phyloP scores from a whole-genome alignment of 2,888 invertebrate genomes.

The Lithophane semibrunnea region DNA sequence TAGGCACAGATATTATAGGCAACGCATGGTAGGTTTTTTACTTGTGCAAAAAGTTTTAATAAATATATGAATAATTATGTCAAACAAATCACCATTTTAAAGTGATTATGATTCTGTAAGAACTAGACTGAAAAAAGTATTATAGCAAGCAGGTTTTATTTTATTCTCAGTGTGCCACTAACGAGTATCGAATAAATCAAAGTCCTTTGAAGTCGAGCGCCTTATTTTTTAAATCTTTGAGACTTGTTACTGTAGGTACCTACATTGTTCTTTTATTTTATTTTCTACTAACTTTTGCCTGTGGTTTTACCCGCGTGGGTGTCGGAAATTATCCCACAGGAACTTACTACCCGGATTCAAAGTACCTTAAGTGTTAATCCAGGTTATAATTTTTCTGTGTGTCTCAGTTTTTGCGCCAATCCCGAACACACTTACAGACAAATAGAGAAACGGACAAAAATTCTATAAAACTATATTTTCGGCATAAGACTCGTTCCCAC shows the following conservation, averaged over 20 bases:
- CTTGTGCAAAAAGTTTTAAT: too few species aligned
- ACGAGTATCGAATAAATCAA: conserved; percentile 38
- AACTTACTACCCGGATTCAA: not conserved
- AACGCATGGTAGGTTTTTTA: too few species aligned
- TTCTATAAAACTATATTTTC: not conserved
- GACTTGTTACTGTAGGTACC: conserved; percentile 13
- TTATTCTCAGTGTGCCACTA: conserved; percentile 19
- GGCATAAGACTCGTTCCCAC: not conserved
- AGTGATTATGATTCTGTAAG: too few species aligned
- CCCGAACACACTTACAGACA: not conserved
- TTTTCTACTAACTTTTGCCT: not conserved
- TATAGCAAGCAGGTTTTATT: not conserved
- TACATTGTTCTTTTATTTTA: conserved; percentile 7
- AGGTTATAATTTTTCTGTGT: not conserved
- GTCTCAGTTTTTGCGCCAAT: not conserved
- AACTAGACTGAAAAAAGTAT: not conserved
- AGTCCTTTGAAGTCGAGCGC: conserved; percentile 19
- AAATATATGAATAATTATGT: too few species aligned
- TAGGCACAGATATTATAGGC: too few species aligned
- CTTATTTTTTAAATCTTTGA: conserved; percentile 35
- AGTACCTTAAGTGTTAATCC: not conserved
- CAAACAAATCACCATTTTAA: not conserved
- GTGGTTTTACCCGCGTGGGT: not conserved
- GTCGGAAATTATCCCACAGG: not conserved
- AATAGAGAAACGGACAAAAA: not conserved